phyloP scores from a whole-genome alignment of 2,888 invertebrate species.

The Hetaerina titia region DNA sequence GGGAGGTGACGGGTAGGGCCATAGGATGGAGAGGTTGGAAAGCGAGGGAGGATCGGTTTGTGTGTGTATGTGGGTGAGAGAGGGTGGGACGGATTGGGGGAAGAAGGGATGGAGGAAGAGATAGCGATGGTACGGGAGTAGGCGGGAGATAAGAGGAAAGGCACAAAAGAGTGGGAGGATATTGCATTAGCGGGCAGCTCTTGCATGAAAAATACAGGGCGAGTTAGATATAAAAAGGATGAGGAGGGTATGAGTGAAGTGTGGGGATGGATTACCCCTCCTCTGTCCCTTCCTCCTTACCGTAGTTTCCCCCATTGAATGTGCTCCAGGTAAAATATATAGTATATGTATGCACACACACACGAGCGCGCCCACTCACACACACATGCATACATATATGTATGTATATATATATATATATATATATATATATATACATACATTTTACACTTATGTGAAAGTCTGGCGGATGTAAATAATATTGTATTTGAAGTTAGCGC shows the following conservation, averaged over 20 bases:
- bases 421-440: no score
- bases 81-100: no score
- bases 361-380: neutral
- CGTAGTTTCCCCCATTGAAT: conserved; percentile 21
- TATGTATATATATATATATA: no score
- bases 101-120: neutral
- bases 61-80: neutral
- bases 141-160: neutral
- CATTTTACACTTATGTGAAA: no score
- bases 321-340: conserved; percentile 24
- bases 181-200: conserved; percentile 50
- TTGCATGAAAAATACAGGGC: conserved; percentile 37
- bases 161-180: neutral
- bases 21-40: no score
- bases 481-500: no score
- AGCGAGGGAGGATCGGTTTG: no score
- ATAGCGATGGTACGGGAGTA: neutral
- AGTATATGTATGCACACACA: neutral
- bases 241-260: neutral
- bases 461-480: no score
- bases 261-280: neutral
- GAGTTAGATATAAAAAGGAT: neutral
- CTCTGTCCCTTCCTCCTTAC: neutral
- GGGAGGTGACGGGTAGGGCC: neutral
- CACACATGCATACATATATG: no score